Evolutionary conservation across 1,140 invertebrate species (phyloP).

Genomic region (Orchesella cincta): DNA sequence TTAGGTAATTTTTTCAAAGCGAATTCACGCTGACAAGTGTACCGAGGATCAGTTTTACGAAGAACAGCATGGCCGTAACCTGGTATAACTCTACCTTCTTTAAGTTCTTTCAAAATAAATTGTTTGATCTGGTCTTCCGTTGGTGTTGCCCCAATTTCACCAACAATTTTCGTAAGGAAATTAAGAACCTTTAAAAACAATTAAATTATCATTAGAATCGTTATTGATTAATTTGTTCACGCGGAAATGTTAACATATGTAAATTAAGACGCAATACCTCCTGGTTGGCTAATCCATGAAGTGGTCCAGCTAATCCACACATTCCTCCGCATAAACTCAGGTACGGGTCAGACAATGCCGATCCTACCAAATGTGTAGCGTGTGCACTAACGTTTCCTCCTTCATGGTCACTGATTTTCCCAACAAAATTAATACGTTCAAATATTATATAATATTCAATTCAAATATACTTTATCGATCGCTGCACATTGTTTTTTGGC

Average conservation of each 20-base stretch:
- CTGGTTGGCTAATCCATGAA: constrained; percentile 95
- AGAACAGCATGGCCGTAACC: constrained; percentile 97
- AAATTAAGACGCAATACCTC: constrained; percentile 61
- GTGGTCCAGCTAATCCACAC: constrained; percentile 90
- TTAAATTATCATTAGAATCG: not conserved
- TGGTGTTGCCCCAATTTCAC: constrained; percentile 76
- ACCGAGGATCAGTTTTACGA: constrained; percentile 93
- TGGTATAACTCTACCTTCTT: constrained; percentile 92
- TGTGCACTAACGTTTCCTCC: constrained; percentile 96
- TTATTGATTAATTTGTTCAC: constrained; percentile 17
- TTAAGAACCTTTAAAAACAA: constrained; percentile 68
- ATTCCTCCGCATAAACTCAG: constrained; percentile 90
- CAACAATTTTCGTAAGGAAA: constrained; percentile 78
- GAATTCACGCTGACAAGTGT: constrained; percentile 92
- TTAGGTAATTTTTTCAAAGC: constrained; percentile 91
- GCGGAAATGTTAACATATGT: not conserved
- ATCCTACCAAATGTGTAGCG: constrained; percentile 90
- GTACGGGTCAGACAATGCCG: constrained; percentile 92
- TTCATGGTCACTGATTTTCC: constrained; percentile 75
- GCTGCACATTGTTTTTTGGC: no score
- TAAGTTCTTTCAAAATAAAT: constrained; percentile 92
- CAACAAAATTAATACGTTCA: not conserved
- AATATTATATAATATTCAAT: not conserved
- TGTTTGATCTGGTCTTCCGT: constrained; percentile 86
- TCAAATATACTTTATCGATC: no score